Percentiles rank a stretch among this genome's conserved stretches.
phyloP scores from a whole-genome alignment of 2,888 invertebrate species.

The Cylindroiulus punctatus region DNA sequence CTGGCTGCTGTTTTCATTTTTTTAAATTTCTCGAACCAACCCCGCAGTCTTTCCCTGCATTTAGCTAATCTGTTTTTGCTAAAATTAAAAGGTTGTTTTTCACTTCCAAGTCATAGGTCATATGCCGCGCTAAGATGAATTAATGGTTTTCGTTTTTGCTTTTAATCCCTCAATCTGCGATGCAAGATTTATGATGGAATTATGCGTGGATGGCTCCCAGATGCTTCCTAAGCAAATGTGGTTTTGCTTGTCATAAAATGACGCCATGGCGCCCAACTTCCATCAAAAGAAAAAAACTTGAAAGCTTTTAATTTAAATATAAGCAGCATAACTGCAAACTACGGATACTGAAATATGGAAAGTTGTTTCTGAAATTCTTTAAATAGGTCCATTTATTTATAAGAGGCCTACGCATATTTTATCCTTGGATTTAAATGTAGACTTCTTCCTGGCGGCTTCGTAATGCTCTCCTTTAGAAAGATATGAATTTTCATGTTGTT shows the following conservation, averaged over 20 bases:
- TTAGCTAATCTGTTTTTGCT: background rate
- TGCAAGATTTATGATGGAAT: background rate
- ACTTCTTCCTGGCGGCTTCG: background rate
- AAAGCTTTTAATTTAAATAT: background rate
- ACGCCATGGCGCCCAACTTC: background rate
- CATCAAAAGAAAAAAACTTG: background rate
- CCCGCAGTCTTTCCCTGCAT: background rate
- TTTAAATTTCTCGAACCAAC: background rate
- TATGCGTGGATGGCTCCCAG: background rate
- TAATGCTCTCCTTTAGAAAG: background rate
- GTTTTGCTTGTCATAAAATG: background rate
- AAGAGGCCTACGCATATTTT: background rate
- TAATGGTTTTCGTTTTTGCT: background rate
- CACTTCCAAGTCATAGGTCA: background rate
- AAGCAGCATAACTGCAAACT: background rate
- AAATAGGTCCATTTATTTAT: background rate
- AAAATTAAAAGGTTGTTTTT: conserved; percentile 20
- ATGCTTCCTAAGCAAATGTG: background rate
- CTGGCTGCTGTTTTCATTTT: background rate
- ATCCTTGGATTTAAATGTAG: background rate
- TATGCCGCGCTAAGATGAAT: background rate
- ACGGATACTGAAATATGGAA: background rate
- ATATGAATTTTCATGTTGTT: background rate
- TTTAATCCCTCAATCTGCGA: conserved; percentile 31
- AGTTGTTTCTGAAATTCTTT: background rate